A percentile compares a stretch with the other conserved stretches of the same genome.
Evolutionary conservation across 2,888 invertebrate genomes (phyloP).

Genomic region (Drosophila maculinotata): DNA sequence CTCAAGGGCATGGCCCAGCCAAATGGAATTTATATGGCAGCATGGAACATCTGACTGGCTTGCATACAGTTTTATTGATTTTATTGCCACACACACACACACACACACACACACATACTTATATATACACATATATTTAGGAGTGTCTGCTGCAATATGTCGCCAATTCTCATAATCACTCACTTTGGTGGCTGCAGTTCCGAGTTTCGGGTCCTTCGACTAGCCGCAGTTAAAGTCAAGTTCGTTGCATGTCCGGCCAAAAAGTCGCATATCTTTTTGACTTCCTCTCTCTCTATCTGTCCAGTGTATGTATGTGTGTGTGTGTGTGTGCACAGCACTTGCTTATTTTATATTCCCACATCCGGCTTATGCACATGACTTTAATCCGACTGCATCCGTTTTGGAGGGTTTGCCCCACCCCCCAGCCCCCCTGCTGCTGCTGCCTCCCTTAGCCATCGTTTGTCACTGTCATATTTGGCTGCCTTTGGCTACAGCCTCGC

Average conservation of each 20-base stretch:
- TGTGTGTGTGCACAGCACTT: constrained; percentile 41
- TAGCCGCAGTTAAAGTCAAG: constrained; percentile 41
- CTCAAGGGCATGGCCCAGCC: constrained; percentile 69
- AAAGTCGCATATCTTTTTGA: constrained; percentile 68
- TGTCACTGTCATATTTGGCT: constrained; percentile 73
- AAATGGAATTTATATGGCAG: constrained; percentile 59
- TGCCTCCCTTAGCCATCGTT: constrained; percentile 34
- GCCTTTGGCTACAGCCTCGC: constrained; percentile 25
- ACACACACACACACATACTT: constrained; percentile 1
- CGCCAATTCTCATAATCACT: constrained; percentile 47
- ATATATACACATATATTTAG: not conserved
- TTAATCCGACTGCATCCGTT: constrained; percentile 73
- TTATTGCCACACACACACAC: too few species aligned
- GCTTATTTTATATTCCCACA: constrained; percentile 78
- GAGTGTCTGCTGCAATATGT: constrained; percentile 39
- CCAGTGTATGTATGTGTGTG: constrained; percentile 2
- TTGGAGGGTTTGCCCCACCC: constrained; percentile 30
- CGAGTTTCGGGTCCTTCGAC: not conserved
- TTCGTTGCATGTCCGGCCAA: constrained; percentile 48
- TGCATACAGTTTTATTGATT: constrained; percentile 54
- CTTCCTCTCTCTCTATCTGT: constrained; percentile 3
- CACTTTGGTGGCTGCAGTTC: constrained; percentile 11
- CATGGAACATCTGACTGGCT: constrained; percentile 43
- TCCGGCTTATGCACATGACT: constrained; percentile 80
- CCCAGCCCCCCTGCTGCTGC: not conserved